Base-by-base conservation (phyloP, 2,797 vertebrate species). In the Xyrichtys novacula region DNA sequence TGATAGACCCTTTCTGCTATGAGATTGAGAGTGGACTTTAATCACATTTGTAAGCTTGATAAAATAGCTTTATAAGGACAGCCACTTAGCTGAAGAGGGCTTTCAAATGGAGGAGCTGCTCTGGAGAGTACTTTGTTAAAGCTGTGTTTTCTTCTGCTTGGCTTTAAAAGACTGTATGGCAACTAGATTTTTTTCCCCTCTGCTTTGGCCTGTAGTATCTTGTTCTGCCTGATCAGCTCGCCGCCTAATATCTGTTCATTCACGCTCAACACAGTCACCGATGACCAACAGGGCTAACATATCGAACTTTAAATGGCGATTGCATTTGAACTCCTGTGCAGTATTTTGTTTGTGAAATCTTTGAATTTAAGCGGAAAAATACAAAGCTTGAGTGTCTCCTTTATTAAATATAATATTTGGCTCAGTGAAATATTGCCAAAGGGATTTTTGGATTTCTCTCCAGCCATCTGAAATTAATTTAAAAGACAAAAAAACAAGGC, bases 41-140 rank as follows among this genome's bases (percentile, higher is more conserved):
- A 54, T 83, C 58, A 54, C 62, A 57, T 71, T 70, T 69, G 48
- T 56, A 50, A 52, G 32, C 39, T 73, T 72, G 71, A 58, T 14
- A 49, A 71, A 55, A 65, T 38, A 58, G 22, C 55, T 72, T 57
- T 49, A 36, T 19, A 17, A 53, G 38, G 63, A 48, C 36, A 58
- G 48, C 7, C 34, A 52, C 66, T 72, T 67, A 76, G 52, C 52
- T 71, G 68, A 65, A 62, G 58, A 71, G 43, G 19, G 46, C 39
- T 76, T 73, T 81, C 44, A 72, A 69, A 70, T 8, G 19, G 60
- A 73, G 17, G 31, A 56, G 42, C 61, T 28, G 59, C 49, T 50
- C 58, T 59, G 64, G 59, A 79, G 65, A 74, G 53, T 34, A 52
- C 57, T 80, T 83, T 49, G 75, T 80, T 74, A 75, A 56, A 66